Evolutionary conservation across 2,113 vertebrate genomes (phyloP).

Genomic region (Erpornis zantholeuca): DNA sequence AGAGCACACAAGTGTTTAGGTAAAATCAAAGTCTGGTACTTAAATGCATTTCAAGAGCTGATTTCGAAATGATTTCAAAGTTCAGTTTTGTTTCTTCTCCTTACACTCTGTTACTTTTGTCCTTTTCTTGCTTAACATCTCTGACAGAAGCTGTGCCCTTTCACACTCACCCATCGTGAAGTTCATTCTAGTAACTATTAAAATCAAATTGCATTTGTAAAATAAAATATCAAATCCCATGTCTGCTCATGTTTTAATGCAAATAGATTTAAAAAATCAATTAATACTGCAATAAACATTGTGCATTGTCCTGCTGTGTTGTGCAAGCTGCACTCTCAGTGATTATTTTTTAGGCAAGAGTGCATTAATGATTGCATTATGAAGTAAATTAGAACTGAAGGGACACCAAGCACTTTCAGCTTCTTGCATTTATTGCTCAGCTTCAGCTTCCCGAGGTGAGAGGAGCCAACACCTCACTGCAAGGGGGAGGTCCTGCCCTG

Average conservation of each 20-base stretch:
- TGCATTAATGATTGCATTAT: neutral
- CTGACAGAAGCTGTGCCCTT: neutral
- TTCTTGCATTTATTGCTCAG: neutral
- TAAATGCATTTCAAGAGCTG: neutral
- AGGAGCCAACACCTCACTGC: neutral
- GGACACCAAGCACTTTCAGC: neutral
- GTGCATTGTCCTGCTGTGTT: neutral
- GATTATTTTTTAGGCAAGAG: neutral
- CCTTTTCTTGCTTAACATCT: neutral
- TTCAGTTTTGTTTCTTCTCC: neutral
- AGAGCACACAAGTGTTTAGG: neutral
- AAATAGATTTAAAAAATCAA: neutral
- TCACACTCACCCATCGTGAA: neutral
- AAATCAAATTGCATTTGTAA: neutral
- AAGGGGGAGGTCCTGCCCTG: neutral
- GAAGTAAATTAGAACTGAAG: neutral
- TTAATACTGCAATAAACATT: neutral
- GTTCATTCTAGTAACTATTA: neutral
- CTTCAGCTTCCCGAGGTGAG: neutral
- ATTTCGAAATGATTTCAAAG: neutral
- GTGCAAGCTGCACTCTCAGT: neutral
- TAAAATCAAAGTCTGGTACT: neutral
- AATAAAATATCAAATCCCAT: neutral
- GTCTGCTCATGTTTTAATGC: neutral
- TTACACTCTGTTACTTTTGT: neutral